Percentiles rank a stretch among this genome's conserved stretches.
Evolutionary conservation across 2,888 invertebrate species (phyloP).

Genomic region (Alcis repandata): DNA sequence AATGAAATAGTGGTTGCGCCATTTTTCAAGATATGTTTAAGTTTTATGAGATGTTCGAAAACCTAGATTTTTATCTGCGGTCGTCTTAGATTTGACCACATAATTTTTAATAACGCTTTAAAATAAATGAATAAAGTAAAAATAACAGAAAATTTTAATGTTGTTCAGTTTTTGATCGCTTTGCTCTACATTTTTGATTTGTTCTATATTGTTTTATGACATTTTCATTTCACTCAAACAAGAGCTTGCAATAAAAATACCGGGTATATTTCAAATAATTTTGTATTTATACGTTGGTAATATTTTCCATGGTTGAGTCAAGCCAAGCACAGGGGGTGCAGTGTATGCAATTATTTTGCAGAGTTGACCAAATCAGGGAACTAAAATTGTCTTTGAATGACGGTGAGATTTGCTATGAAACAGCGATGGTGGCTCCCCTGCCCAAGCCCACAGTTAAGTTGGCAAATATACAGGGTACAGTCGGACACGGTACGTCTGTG

Average conservation of each 20-base stretch:
- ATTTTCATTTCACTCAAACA: slow-evolving; percentile 11
- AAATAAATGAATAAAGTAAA: too few species aligned
- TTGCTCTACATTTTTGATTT: too few species aligned
- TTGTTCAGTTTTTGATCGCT: too few species aligned
- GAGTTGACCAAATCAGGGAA: slow-evolving; percentile 1
- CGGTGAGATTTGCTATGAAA: not conserved
- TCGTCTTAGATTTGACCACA: too few species aligned
- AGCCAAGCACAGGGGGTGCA: slow-evolving; percentile 5
- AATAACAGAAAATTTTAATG: too few species aligned
- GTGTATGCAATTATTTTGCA: slow-evolving; percentile 45
- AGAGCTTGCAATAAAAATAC: slow-evolving; percentile 25
- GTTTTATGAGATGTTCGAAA: too few species aligned
- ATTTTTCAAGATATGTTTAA: too few species aligned
- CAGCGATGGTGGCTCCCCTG: too few species aligned
- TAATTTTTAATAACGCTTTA: too few species aligned
- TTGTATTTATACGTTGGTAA: slow-evolving; percentile 44
- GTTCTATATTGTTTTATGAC: too few species aligned
- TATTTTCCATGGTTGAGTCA: slow-evolving; percentile 21
- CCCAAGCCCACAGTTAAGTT: not conserved
- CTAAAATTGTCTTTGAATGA: not conserved
- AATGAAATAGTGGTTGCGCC: too few species aligned
- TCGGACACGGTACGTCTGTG: slow-evolving; percentile 54
- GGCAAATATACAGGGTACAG: slow-evolving; percentile 17
- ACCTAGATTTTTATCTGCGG: too few species aligned
- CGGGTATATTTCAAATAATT: slow-evolving; percentile 47